phyloP scores from a whole-genome alignment of 2,113 vertebrate genomes.

The Ivindomyrus marchei region DNA sequence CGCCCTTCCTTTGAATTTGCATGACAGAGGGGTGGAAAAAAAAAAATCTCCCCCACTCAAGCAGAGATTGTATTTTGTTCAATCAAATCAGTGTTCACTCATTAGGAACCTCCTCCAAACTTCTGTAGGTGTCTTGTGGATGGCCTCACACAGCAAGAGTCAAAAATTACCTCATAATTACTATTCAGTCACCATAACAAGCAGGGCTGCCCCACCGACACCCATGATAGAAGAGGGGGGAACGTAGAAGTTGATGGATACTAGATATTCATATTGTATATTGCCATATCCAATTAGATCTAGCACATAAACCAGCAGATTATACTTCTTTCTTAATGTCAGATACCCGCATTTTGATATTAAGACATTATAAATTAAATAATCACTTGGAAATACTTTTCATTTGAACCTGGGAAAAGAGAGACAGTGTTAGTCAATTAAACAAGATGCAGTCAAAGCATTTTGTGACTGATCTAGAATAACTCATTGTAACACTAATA shows the following conservation, averaged over 20 bases:
- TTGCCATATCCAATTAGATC: conserved; percentile 69
- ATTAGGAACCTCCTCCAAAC: conserved; percentile 60
- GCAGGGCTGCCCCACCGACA: conserved; percentile 60
- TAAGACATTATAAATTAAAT: conserved; percentile 50
- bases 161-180: conserved; percentile 70
- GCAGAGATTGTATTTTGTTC: conserved; percentile 55
- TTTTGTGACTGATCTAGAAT: not conserved
- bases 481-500: not conserved
- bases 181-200: conserved; percentile 70
- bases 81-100: conserved; percentile 63
- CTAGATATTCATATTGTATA: conserved; percentile 60
- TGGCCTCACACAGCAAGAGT: conserved; percentile 61
- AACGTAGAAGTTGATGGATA: conserved; percentile 60
- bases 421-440: not conserved
- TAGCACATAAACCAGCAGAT: conserved; percentile 65
- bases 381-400: conserved; percentile 55
- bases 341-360: conserved; percentile 50
- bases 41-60: conserved; percentile 32
- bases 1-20: conserved; percentile 10
- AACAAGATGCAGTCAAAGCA: not conserved
- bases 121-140: conserved; percentile 53
- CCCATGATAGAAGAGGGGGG: conserved; percentile 50
- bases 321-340: conserved; percentile 48
- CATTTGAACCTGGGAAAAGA: not conserved
- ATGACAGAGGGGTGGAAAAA: not conserved